Base-by-base conservation (phyloP, 2,113 vertebrate species). In the Oncorhynchus mykiss region DNA sequence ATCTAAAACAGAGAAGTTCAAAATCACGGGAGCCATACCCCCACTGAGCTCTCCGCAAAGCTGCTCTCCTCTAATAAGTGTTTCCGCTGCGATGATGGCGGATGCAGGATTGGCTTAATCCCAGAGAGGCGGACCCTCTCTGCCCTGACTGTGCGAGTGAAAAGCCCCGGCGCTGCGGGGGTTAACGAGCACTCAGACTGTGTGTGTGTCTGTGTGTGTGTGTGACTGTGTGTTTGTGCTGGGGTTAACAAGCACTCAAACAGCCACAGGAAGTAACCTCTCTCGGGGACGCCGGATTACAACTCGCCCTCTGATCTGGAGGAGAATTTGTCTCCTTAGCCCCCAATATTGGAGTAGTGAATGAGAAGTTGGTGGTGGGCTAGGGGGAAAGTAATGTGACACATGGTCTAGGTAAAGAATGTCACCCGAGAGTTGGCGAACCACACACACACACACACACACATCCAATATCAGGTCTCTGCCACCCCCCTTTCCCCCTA, bases 1-100 rank as follows among this genome's bases (percentile, higher is more conserved):
- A 77, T 11, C 39, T 45, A 16, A 75, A 77, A 88, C 83, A 83
- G 80, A 88, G 85, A 48, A 64, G 45, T 74, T 79, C 31, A 67
- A 79, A 84, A 73, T 68, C 72, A 54, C 66, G 29, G 29, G 67
- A 39, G 31, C 29, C 66, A 7, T 18, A 54, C 0, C 48, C 85
- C 85, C 75, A 24, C 83, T 80, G 84, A 71, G 83, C 31, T 51
- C 24, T 29, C 49, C 64, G 34, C 73, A 77, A 57, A 82, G 71
- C 78, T 13, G 22, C 73, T 59, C 67, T 54, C 73, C 31, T 73
- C 86, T 90, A 91, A 92, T 69, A 74, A 92, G 89, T 68, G 9
- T 88, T 84, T 60, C 91, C 82, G 79, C 80, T 82, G 84, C 54
- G 57, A 83, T 78, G 72, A 82, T 81, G 86, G 82, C 54, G 72